Evolutionary conservation across 2,888 invertebrate genomes (phyloP), one percentile per base, ranked within the genome.

Genomic region (Scaptomyza caliginosa): DNA sequence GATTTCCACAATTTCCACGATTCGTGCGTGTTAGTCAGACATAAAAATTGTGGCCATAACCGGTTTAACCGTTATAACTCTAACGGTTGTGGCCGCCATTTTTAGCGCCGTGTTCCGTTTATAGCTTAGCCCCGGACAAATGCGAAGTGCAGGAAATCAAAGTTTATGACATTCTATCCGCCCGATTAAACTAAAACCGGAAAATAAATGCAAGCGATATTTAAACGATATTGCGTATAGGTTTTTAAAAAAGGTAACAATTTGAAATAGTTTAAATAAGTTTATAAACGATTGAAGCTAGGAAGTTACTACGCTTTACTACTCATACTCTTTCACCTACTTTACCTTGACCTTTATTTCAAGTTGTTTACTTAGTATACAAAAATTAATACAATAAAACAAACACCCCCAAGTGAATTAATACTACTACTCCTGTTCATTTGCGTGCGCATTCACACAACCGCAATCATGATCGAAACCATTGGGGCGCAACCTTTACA

Each of bases 121-220:
- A 24, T 16, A 42, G 13, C 32, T 46, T 21, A 46, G 46, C 10
- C 45, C 16, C n/a, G 16, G 28, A 45, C 45, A 45, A 19, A 34
- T 16, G 34, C 26, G 43, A 11, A 43, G 16, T 36, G 64, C 69
- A 83, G 77, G 77, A 81, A 81, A 86, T 81, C 87, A 81, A 74
- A 80, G 84, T 74, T 83, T 80, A 81, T 80, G 74, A 68, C 86
- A 83, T 80, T 79, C 80, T 32, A 45, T 48, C 36, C 52, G 52
- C 52, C 32, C 38, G 57, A 73, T 49, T 54, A 57, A 32, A 55
- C 21, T 40, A 13, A 19, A 24, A 10, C 32, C 38, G 23, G 24
- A 32, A 21, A 40, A 52, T 21, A 24, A 39, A 10, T 16, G 3
- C 4, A 39, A 16, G 10, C 7, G 13, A 40, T 4, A 19, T 51